A percentile compares a stretch with the other conserved stretches of the same genome.
These are phyloP conservation scores for Drosophila watanabei DNA, from an alignment of 1,140 invertebrate genomes.

Conservation along the genomic window DNA sequence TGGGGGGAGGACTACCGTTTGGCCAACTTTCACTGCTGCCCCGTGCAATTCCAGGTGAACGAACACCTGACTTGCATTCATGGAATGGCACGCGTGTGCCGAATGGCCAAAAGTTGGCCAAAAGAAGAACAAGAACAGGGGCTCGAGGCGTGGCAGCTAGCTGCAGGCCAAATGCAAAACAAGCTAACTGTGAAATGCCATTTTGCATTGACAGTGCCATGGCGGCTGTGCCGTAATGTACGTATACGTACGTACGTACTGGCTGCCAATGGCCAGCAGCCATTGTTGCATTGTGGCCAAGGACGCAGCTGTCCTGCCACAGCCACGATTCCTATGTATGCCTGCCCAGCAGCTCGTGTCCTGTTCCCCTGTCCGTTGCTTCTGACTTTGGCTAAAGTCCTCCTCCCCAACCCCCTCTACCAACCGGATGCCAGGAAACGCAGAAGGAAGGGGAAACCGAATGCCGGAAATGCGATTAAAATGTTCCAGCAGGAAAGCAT, in stretches of 20 bases:
- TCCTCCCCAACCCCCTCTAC: neutral
- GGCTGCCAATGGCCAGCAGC: conserved; percentile 52
- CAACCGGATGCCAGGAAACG: conserved; percentile 32
- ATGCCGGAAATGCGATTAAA: conserved; percentile 70
- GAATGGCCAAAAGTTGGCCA: conserved; percentile 37
- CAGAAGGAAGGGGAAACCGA: conserved; percentile 52
- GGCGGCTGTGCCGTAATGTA: conserved; percentile 40
- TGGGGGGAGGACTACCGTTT: neutral
- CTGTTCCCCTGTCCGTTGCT: neutral
- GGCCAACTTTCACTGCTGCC: conserved; percentile 24
- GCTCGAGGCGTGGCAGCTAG: conserved; percentile 3
- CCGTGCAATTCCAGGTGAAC: conserved; percentile 22
- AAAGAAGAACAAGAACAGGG: conserved; percentile 1
- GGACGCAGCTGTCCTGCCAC: conserved; percentile 30
- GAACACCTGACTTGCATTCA: conserved; percentile 39
- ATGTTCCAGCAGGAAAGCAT: conserved; percentile 42
- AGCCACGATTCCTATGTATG: neutral
- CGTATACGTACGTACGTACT: conserved; percentile 23
- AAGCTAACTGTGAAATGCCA: conserved; percentile 60
- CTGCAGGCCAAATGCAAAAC: conserved; percentile 29
- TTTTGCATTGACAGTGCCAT: conserved; percentile 46
- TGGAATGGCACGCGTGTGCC: conserved; percentile 27
- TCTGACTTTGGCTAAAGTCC: conserved; percentile 19
- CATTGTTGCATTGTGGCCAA: conserved; percentile 53
- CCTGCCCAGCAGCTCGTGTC: neutral